A percentile compares a stretch with the other conserved stretches of the same genome.
Conservation (phyloP, 2,797 vertebrate genomes). For the Odontamblyopus rebecca region DNA sequence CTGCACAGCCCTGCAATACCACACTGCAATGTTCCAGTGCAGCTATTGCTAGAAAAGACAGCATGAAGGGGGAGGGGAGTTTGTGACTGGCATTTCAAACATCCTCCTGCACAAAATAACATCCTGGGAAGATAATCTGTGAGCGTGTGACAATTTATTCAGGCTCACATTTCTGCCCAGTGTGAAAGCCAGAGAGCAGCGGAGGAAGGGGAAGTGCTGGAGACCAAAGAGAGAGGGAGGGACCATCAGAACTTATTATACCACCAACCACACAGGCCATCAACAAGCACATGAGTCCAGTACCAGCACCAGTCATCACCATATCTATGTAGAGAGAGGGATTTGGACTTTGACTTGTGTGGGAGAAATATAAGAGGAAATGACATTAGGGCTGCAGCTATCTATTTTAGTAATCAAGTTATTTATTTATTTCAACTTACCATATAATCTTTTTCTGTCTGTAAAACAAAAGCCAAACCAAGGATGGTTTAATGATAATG, state of each 20-base stretch:
- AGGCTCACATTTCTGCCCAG: slow-evolving; percentile 75
- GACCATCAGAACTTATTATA: slow-evolving; percentile 34
- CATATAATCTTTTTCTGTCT: too few species aligned
- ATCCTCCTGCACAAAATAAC: slow-evolving; percentile 76
- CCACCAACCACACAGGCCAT: neutral
- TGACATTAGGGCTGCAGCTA: neutral
- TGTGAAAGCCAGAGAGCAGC: slow-evolving; percentile 62
- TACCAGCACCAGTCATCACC: neutral
- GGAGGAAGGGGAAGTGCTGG: slow-evolving; percentile 57
- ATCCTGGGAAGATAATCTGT: slow-evolving; percentile 79
- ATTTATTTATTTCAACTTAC: too few species aligned
- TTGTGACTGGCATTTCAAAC: slow-evolving; percentile 79
- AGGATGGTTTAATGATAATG: too few species aligned
- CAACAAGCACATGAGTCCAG: neutral
- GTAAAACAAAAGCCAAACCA: too few species aligned
- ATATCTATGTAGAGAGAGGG: neutral
- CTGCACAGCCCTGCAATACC: slow-evolving; percentile 59
- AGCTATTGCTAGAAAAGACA: slow-evolving; percentile 63
- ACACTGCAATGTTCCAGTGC: slow-evolving; percentile 56
- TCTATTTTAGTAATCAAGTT: too few species aligned
- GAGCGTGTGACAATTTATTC: slow-evolving; percentile 80
- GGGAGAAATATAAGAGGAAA: neutral
- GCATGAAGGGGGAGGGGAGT: slow-evolving; percentile 46
- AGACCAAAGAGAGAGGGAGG: slow-evolving; percentile 57
- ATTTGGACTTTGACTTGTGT: neutral